Evolutionary conservation across 2,113 vertebrate species (phyloP).

Genomic region (Mesitornis unicolor): DNA sequence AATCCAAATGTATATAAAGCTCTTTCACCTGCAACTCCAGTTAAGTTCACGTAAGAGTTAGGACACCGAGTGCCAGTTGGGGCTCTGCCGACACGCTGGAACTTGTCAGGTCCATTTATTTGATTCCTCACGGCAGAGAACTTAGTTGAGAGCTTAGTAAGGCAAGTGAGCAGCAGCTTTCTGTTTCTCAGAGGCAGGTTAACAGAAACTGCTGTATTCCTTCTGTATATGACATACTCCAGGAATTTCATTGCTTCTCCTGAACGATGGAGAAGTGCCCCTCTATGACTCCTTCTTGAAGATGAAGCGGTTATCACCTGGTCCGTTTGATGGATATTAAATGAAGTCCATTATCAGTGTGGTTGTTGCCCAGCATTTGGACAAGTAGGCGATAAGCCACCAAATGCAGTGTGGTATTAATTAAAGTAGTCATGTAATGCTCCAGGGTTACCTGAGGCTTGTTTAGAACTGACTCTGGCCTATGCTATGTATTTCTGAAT

Average conservation of each 20-base stretch:
- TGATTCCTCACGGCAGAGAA: background rate
- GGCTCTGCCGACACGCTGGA: background rate
- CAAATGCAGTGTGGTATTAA: background rate
- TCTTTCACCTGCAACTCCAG: background rate
- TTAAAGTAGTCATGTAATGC: background rate
- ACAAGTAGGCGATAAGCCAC: background rate
- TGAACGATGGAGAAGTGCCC: background rate
- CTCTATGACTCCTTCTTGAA: background rate
- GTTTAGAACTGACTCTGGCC: background rate
- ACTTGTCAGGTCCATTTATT: background rate
- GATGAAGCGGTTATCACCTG: background rate
- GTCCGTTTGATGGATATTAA: background rate
- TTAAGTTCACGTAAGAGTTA: background rate
- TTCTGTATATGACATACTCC: background rate
- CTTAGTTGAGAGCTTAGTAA: background rate
- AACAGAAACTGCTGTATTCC: background rate
- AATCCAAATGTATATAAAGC: background rate
- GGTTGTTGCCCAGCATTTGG: background rate
- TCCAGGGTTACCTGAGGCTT: background rate
- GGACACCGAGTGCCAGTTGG: background rate
- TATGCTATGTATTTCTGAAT: background rate
- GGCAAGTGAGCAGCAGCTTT: background rate
- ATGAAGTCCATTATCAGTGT: background rate
- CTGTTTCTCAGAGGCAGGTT: background rate
- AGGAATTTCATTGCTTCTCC: background rate